Base-by-base conservation (phyloP, 2,113 vertebrate species). In the Spermophilus dauricus region DNA sequence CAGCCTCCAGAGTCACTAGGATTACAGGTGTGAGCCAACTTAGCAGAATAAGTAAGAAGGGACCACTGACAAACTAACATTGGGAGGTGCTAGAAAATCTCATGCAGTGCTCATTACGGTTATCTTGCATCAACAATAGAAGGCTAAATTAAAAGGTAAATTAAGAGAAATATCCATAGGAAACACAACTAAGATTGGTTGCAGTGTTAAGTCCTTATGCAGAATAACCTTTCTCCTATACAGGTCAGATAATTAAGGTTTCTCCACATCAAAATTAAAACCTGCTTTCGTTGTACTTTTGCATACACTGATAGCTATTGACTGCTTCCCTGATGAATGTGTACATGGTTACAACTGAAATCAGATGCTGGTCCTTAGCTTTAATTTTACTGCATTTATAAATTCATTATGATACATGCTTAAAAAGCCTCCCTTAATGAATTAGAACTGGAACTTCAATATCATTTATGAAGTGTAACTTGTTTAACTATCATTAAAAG, bases 381-480 rank as follows among this genome's bases (percentile, higher is more conserved):
- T 72, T 32, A 67, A 51, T 1, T 72, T 30, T 93, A 18, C 34
- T 88, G 39, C 51, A 63, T 37, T 67, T 53, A 58, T 82, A 81
- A 89, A 82, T 10, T 80, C 11, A n/a, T 48, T 58, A 45, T 45
- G 39, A 89, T 28, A 13, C 81, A 75, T 58, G 24, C 58, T 86
- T 86, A 72, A 51, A 67, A 95, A 92, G 42, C 69, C n/a, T 67
- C 89, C 51, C 11, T 92, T 78, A 90, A 87, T 89, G 84, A 90
- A 81, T 65, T n/a, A 87, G 92, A 72, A 87, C 17, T 83, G 65
- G 28, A 82, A 70, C 89, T 83, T 88, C 61, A 73, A 8, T 70
- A 70, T 91, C 37, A 95, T 39, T 96, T 75, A 61, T 34, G 63
- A 90, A 88, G 18, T 26, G 69, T 28, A 70, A 37, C 17, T 85